These are phyloP conservation scores for Herpailurus yagouaroundi DNA, from an alignment of 2,113 vertebrate genomes.

Conservation along the genomic window DNA sequence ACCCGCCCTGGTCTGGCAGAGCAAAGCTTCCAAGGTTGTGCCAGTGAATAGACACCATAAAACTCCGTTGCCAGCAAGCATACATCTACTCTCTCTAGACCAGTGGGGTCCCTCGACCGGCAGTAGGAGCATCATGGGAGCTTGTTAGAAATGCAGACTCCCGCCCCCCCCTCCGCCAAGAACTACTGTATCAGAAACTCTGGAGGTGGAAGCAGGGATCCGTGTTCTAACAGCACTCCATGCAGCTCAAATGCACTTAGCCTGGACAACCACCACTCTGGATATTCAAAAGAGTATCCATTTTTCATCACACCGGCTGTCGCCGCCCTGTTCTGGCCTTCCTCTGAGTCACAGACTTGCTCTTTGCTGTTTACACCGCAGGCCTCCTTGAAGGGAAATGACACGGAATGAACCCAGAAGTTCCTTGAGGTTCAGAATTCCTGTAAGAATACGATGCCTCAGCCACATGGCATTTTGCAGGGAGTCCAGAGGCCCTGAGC, in stretches of 20 bases:
- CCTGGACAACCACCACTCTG: not conserved
- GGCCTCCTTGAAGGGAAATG: not conserved
- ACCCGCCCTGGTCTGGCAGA: not conserved
- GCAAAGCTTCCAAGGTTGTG: accelerated
- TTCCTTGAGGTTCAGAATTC: not conserved
- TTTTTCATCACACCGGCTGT: accelerated
- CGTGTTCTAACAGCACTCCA: too few relatives aligned
- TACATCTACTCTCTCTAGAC: not conserved
- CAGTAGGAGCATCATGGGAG: not conserved
- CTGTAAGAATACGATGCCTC: too few relatives aligned
- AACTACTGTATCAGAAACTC: not conserved
- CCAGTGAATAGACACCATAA: accelerated
- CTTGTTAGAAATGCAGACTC: not conserved
- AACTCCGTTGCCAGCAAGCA: not conserved
- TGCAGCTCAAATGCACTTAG: not conserved
- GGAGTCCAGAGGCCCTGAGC: not conserved
- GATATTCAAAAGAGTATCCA: too few relatives aligned
- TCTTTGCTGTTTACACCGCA: not conserved
- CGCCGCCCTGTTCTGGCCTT: not conserved
- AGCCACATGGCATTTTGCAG: accelerated
- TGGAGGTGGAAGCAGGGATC: not conserved
- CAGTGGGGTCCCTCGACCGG: too few relatives aligned
- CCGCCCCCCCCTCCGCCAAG: not conserved
- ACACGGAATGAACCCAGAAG: not conserved
- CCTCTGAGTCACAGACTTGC: not conserved